These are phyloP conservation scores for Petroica traversi DNA, from an alignment of 2,113 vertebrate species.

Conservation along the genomic window DNA sequence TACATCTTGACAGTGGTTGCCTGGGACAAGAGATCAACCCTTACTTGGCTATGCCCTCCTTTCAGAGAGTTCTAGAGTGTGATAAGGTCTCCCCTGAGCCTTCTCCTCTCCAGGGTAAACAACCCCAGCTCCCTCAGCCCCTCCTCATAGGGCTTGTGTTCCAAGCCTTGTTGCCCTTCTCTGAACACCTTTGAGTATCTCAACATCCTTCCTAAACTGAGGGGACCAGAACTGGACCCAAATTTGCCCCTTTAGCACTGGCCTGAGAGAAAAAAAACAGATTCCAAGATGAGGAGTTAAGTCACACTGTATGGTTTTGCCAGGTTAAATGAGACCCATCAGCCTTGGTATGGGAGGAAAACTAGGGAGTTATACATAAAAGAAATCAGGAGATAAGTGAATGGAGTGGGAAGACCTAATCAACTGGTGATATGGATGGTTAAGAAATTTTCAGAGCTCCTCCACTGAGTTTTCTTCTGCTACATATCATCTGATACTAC, in stretches of 20 bases:
- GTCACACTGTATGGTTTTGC: not conserved
- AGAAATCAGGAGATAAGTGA: not conserved
- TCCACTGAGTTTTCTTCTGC: not conserved
- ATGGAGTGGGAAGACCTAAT: not conserved
- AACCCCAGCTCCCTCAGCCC: not conserved
- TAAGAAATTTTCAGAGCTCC: not conserved
- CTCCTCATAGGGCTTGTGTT: accelerated
- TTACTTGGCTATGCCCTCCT: not conserved
- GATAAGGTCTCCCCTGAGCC: not conserved
- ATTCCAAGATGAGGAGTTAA: not conserved
- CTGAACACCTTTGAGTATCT: not conserved
- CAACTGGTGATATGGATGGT: accelerated
- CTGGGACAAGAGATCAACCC: not conserved
- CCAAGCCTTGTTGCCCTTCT: not conserved
- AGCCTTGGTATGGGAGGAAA: not conserved
- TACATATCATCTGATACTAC: not conserved
- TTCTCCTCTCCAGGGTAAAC: no score
- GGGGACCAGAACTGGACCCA: not conserved
- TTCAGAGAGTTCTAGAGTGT: no score
- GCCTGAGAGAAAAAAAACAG: not conserved
- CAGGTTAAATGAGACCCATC: not conserved
- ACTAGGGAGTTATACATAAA: not conserved
- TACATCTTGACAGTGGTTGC: not conserved
- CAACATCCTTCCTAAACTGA: not conserved
- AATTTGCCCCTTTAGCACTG: not conserved